These are phyloP conservation scores for Phainopepla nitens DNA, from an alignment of 2,113 vertebrate genomes.

Conservation along the genomic window DNA sequence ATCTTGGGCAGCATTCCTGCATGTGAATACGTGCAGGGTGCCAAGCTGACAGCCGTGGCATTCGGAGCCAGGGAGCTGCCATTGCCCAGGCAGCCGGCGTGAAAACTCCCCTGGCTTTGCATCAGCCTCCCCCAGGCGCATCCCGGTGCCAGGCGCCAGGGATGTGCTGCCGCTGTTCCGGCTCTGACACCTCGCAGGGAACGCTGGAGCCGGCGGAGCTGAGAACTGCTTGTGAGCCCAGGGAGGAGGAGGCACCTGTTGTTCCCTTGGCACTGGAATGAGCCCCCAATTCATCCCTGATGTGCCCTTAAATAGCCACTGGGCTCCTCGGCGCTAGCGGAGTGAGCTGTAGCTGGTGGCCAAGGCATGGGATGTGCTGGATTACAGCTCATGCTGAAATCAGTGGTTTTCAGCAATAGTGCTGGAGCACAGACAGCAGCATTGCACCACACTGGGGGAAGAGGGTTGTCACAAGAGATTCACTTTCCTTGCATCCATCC, in stretches of 20 bases:
- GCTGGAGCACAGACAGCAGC: neutral
- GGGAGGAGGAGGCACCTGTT: neutral
- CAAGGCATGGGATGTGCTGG: neutral
- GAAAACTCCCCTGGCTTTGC: neutral
- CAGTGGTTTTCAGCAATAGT: neutral
- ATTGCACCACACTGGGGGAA: neutral
- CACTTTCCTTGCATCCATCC: accelerated
- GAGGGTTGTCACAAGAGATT: neutral
- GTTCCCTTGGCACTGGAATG: neutral
- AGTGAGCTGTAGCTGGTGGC: neutral
- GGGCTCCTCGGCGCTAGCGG: accelerated
- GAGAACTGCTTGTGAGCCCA: neutral
- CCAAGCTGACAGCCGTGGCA: conserved; percentile 12
- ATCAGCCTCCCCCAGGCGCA: neutral
- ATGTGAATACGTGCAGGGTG: neutral
- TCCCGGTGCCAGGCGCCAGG: neutral
- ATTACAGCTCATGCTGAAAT: neutral
- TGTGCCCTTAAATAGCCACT: neutral
- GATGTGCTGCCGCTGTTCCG: neutral
- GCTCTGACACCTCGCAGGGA: neutral
- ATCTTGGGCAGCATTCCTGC: neutral
- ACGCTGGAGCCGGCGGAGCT: accelerated
- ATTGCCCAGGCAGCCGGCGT: neutral
- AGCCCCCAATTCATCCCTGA: neutral
- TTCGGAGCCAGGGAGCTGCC: neutral